These are phyloP conservation scores for Lamproptera curius DNA, from an alignment of 2,888 invertebrate species.

Conservation along the genomic window DNA sequence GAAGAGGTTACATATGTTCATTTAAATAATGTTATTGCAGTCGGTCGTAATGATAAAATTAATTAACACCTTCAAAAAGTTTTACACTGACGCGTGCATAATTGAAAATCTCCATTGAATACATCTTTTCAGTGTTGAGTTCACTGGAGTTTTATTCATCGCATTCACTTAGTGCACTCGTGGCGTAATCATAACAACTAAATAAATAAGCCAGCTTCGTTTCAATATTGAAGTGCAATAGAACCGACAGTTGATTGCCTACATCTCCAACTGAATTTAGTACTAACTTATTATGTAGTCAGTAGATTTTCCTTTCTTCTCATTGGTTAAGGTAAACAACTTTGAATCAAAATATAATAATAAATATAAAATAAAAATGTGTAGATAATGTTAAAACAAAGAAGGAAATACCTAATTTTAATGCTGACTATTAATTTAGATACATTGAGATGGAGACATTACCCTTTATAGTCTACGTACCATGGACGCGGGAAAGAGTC, in stretches of 20 bases:
- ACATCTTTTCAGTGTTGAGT: background rate
- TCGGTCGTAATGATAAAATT: no score
- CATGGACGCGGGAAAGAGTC: no score
- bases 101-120: background rate
- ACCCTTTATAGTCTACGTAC: no score
- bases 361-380: no score
- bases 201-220: conserved; percentile 12
- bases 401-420: no score
- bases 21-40: no score
- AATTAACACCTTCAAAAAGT: background rate
- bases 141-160: background rate
- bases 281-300: conserved; percentile 11
- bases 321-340: background rate
- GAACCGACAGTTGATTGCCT: conserved; percentile 8
- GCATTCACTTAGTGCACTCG: background rate
- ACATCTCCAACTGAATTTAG: conserved; percentile 4
- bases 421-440: no score
- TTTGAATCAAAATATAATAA: no score
- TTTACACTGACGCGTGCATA: background rate
- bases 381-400: no score
- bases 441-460: no score
- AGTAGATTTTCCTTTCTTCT: conserved; percentile 1
- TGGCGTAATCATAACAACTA: conserved; percentile 4
- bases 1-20: no score
- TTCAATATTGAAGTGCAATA: conserved; percentile 12